Evolutionary conservation across 2,797 vertebrate species (phyloP).

Genomic region (Schizopygopsis malacanthus): DNA sequence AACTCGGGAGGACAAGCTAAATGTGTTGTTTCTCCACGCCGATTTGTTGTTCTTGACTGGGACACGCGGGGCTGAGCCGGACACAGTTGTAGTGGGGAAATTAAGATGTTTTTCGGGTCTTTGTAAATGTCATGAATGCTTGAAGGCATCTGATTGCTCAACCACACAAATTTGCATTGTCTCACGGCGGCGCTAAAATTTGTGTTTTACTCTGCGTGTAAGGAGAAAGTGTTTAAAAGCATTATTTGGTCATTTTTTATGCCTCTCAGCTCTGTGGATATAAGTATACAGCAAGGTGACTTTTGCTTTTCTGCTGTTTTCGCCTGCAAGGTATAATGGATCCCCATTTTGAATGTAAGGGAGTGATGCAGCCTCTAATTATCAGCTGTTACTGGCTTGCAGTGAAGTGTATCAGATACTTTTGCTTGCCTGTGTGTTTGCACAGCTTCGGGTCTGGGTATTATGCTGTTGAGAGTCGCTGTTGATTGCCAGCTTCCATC

Average conservation of each 20-base stretch:
- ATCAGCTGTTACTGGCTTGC: constrained; percentile 63
- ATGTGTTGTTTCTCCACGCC: constrained; percentile 38
- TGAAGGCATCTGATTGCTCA: constrained; percentile 73
- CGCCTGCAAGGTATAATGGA: constrained; percentile 65
- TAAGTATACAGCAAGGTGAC: constrained; percentile 79
- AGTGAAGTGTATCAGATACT: constrained; percentile 42
- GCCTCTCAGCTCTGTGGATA: constrained; percentile 64
- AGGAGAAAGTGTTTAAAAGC: constrained; percentile 71
- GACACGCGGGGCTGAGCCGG: constrained; percentile 41
- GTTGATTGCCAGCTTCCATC: constrained; percentile 64
- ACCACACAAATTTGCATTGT: constrained; percentile 76
- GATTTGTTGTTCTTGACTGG: constrained; percentile 20
- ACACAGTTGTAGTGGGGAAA: constrained; percentile 73
- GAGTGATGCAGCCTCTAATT: constrained; percentile 69
- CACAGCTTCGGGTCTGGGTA: constrained; percentile 34
- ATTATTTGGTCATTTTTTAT: constrained; percentile 64
- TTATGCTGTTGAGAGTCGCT: constrained; percentile 54
- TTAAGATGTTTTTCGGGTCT: constrained; percentile 68
- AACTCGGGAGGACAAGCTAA: constrained; percentile 24
- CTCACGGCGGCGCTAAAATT: constrained; percentile 65
- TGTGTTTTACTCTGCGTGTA: constrained; percentile 65
- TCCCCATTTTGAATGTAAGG: constrained; percentile 62
- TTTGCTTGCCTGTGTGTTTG: constrained; percentile 37
- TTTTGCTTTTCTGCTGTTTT: constrained; percentile 67
- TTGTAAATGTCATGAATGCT: constrained; percentile 79